Evolutionary conservation across 2,888 invertebrate species (phyloP), one percentile per base, ranked within the genome.

Genomic region (Cephus pulcher): DNA sequence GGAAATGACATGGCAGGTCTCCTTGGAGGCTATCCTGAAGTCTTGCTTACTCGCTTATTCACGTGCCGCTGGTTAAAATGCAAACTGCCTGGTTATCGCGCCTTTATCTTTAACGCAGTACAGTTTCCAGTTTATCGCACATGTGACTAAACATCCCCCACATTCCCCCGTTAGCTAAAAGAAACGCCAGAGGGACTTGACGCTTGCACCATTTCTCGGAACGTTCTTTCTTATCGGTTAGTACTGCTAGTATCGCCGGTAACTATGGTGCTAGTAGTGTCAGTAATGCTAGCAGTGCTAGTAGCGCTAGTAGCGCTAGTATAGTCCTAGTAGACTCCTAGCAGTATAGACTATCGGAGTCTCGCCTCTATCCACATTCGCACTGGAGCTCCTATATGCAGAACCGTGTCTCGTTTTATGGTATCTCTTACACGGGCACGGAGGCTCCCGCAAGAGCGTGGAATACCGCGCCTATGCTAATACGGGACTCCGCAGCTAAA

Each of bases 401-500:
- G 56, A 56, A 56, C 56, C 56, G 56, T 56, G 56, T 56, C 56
- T 56, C 56, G 56, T 56, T 56, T 56, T 56, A 23, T 56, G 23
- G 56, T 56, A 56, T 56, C 56, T 56, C 56, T 56, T 23, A 23
- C 56, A 23, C 23, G 56, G 56, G 23, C 56, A 23, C 1, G 23
- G 56, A 56, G 56, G 56, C 56, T 56, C 56, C 56, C 23, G 56
- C 56, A 56, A 56, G 56, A 56, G 9, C 23, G 56, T 56, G 56
- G 56, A 56, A 56, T 56, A 56, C 56, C 83, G 79, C 77, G 81
- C 84, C 84, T 85, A 87, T 87, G 86, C 85, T 84, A 86, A 86
- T 86, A 82, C 82, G 80, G 73, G 80, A 34, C 71, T 71, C 71
- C 33, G 32, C 33, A 32, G 71, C 71, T 71, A 40, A 80, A 75